Percentiles rank a stretch among this genome's conserved stretches.
Conservation (phyloP, 2,888 invertebrate species). For the Xestia ashworthii region DNA sequence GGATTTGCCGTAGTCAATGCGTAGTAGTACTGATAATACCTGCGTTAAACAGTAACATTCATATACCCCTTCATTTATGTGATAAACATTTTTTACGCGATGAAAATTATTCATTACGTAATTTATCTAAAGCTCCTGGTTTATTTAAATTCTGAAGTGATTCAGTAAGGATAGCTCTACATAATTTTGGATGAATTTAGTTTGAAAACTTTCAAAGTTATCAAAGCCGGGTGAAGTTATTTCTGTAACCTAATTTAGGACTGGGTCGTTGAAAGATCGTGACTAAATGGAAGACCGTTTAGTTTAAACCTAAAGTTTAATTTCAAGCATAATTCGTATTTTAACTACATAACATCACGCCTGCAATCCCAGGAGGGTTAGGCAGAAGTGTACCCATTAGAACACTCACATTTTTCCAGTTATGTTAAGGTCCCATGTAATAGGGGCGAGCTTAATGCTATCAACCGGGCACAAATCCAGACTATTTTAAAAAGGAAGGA, state of each 20-base stretch:
- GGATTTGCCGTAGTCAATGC: background rate
- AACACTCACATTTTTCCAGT: too few species aligned
- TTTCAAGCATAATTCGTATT: background rate
- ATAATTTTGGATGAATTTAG: constrained; percentile 49
- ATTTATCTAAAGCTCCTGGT: constrained; percentile 34
- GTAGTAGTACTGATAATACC: too few species aligned
- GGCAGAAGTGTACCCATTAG: too few species aligned
- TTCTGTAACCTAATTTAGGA: constrained; percentile 43
- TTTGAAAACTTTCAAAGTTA: constrained; percentile 44
- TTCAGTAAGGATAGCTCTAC: constrained; percentile 23
- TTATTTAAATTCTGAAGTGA: constrained; percentile 31
- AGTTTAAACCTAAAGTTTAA: constrained; percentile 21
- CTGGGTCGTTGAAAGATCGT: constrained; percentile 27
- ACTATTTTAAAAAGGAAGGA: too few species aligned
- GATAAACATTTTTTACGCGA: constrained; percentile 20
- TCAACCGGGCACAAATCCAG: too few species aligned
- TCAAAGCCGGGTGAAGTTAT: constrained; percentile 50
- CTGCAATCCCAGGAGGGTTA: too few species aligned
- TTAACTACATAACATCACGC: too few species aligned
- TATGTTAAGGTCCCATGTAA: too few species aligned
- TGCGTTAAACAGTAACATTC: background rate
- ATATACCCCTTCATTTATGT: constrained; percentile 19
- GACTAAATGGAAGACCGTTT: constrained; percentile 15
- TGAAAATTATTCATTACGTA: constrained; percentile 35
- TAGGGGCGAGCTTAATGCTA: too few species aligned